Conservation (phyloP, 2,888 invertebrate species). For the Peribatodes rhomboidaria region DNA sequence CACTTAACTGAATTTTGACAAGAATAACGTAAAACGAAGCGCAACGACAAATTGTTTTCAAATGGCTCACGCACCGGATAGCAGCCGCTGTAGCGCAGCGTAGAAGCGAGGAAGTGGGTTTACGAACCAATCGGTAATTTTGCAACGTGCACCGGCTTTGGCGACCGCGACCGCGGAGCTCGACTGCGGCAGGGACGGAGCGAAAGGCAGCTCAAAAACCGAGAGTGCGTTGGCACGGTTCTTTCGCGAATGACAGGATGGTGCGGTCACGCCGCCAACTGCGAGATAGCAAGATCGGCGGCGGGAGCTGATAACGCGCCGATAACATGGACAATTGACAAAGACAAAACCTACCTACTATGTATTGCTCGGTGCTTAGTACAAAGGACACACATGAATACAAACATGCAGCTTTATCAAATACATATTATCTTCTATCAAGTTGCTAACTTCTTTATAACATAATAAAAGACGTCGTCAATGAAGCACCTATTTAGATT, state of each 20-base stretch:
- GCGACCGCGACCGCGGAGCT: conserved; percentile 67
- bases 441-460: conserved; percentile 5
- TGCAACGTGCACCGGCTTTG: conserved; percentile 73
- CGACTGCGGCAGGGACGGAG: conserved; percentile 69
- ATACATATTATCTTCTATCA: conserved; percentile 8
- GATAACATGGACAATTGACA: conserved; percentile 69
- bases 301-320: conserved; percentile 73
- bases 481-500: conserved; percentile 17
- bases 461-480: conserved; percentile 3
- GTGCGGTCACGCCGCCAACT: conserved; percentile 64
- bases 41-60: conserved; percentile 62
- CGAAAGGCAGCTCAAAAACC: conserved; percentile 80
- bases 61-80: conserved; percentile 66
- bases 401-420: conserved; percentile 24
- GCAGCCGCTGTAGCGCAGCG: conserved; percentile 56
- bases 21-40: conserved; percentile 43
- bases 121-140: conserved; percentile 78
- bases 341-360: conserved; percentile 43
- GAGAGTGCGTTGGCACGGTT: conserved; percentile 79
- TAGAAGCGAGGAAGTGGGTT: conserved; percentile 71
- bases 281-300: conserved; percentile 80
- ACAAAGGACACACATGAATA: conserved; percentile 15
- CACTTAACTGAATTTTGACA: conserved; percentile 48
- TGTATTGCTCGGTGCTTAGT: conserved; percentile 24
- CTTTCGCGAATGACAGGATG: conserved; percentile 79